Percentiles rank a stretch among this genome's conserved stretches.
phyloP scores from a whole-genome alignment of 1,140 invertebrate species.

The Ectropis grisescens region DNA sequence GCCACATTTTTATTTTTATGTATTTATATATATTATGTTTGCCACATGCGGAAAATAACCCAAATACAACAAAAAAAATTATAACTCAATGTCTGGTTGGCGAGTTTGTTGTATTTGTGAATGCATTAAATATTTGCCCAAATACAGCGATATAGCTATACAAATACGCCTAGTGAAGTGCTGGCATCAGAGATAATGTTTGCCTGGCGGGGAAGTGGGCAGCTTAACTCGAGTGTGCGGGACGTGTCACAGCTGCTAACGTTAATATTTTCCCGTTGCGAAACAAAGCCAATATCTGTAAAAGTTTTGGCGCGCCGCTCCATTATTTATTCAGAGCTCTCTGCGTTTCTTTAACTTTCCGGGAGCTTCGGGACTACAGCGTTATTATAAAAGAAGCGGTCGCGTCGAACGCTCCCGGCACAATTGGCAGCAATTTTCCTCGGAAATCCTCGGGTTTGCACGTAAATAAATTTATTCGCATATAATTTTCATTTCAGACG shows the following conservation, averaged over 20 bases:
- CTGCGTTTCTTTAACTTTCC: slow-evolving; percentile 30
- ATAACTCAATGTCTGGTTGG: too few species aligned
- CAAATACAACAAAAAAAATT: too few species aligned
- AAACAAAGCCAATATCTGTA: slow-evolving; percentile 40
- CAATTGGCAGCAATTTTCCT: slow-evolving; percentile 19
- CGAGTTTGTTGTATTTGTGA: too few species aligned
- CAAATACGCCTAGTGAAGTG: too few species aligned
- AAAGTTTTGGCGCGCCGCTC: slow-evolving; percentile 27
- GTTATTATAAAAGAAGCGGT: slow-evolving; percentile 17
- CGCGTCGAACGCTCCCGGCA: slow-evolving; percentile 3
- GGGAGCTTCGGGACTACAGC: slow-evolving; percentile 14
- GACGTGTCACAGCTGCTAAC: slow-evolving; percentile 22
- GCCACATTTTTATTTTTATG: too few species aligned
- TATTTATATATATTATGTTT: too few species aligned
- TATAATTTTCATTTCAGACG: background rate
- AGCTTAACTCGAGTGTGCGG: background rate
- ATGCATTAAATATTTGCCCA: too few species aligned
- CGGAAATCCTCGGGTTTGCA: slow-evolving; percentile 5
- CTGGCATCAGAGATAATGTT: too few species aligned
- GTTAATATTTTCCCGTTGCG: slow-evolving; percentile 25
- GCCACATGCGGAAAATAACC: too few species aligned
- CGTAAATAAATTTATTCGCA: slow-evolving; percentile 2
- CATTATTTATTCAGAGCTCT: slow-evolving; percentile 43
- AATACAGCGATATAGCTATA: too few species aligned
- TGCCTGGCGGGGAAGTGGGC: too few species aligned